Percentiles rank a stretch among this genome's conserved stretches.
These are phyloP conservation scores for Heterodera schachtii DNA, from an alignment of 1,140 invertebrate genomes.

Conservation along the genomic window DNA sequence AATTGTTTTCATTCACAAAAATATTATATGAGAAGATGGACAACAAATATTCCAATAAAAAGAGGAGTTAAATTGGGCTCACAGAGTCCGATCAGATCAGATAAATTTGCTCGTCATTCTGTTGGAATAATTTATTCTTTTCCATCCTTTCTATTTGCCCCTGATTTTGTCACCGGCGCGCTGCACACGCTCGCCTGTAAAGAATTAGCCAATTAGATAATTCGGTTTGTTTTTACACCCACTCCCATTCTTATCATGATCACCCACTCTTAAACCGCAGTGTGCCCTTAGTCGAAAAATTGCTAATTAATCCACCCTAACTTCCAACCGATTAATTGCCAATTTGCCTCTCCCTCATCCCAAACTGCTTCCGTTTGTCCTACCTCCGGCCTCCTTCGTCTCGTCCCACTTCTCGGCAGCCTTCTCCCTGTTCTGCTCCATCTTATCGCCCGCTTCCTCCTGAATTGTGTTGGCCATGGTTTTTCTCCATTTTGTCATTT, in stretches of 20 bases:
- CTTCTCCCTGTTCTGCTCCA: neutral
- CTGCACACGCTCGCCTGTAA: neutral
- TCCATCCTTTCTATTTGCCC: neutral
- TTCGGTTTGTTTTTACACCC: no score
- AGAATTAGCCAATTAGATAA: no score
- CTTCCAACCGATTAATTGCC: no score
- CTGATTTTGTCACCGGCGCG: neutral
- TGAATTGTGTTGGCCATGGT: neutral
- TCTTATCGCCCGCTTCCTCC: neutral
- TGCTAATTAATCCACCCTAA: no score
- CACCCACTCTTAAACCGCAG: no score
- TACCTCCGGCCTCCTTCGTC: neutral
- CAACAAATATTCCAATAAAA: neutral
- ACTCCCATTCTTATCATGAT: no score
- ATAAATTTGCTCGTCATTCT: neutral
- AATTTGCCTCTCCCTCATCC: no score
- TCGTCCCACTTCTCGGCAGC: neutral
- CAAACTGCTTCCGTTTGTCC: no score
- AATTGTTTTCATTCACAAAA: neutral
- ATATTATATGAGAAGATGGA: neutral
- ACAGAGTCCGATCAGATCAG: neutral
- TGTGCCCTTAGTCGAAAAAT: no score
- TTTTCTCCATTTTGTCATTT: neutral
- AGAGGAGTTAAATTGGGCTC: neutral
- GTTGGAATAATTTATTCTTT: neutral